These are phyloP conservation scores for Folsomia candida DNA, from an alignment of 2,888 invertebrate genomes.

Conservation along the genomic window DNA sequence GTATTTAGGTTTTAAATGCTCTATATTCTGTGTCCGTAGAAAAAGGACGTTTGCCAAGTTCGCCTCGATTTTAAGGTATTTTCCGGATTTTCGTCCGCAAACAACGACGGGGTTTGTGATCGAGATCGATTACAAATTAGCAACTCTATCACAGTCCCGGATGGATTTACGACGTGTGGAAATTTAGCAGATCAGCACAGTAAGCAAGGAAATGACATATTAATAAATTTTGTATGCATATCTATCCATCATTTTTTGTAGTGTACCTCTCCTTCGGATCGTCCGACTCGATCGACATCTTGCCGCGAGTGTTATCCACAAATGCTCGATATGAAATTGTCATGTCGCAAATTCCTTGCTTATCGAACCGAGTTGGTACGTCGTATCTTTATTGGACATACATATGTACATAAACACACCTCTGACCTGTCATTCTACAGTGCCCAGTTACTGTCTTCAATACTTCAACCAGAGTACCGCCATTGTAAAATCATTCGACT, in stretches of 20 bases:
- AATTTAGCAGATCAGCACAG: conserved; percentile 30
- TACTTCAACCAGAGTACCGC: conserved; percentile 23
- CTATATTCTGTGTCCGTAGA: conserved; percentile 17
- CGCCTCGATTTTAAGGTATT: conserved; percentile 27
- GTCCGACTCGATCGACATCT: conserved; percentile 27
- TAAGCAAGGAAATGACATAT: conserved; percentile 11
- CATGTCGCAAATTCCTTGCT: conserved; percentile 28
- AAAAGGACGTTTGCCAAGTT: conserved; percentile 37
- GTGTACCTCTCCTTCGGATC: conserved; percentile 36
- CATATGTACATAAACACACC: too few relatives aligned
- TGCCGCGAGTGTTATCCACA: not conserved
- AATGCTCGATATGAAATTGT: conserved; percentile 14
- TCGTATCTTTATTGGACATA: too few relatives aligned
- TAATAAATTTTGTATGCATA: too few relatives aligned
- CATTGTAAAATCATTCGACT: conserved; percentile 34
- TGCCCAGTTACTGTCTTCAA: conserved; percentile 37
- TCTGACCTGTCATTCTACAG: conserved; percentile 12
- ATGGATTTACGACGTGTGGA: conserved; percentile 31
- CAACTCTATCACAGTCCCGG: conserved; percentile 13
- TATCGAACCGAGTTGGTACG: conserved; percentile 20
- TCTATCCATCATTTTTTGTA: conserved; percentile 8
- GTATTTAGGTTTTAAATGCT: not conserved
- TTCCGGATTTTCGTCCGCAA: not conserved
- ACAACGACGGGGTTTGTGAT: conserved; percentile 17
- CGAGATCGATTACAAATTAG: conserved; percentile 21